A percentile compares a stretch with the other conserved stretches of the same genome.
Evolutionary conservation across 92 coral and sea anemone species (phyloP).

Genomic region (Phenganax subtilis): DNA sequence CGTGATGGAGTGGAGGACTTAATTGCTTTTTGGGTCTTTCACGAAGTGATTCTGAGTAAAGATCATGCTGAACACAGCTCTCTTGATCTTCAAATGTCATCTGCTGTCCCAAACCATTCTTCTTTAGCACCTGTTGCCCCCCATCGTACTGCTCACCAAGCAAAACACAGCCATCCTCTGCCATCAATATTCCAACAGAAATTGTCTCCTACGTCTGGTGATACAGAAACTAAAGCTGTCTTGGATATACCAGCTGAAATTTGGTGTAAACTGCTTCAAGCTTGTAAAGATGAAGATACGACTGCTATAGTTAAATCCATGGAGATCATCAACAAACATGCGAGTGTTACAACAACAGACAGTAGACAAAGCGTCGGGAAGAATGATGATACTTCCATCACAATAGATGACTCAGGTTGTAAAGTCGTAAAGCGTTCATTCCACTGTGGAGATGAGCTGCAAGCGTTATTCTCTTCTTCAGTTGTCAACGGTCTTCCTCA

Average conservation of each 20-base stretch:
- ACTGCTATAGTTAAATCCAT: conserved; percentile 1
- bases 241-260: conserved; percentile 17
- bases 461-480: conserved; percentile 59
- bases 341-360: not conserved
- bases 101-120: not conserved
- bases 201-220: not conserved
- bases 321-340: conserved; percentile 30
- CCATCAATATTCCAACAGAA: not conserved
- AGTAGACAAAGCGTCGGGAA: not conserved
- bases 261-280: conserved; percentile 27
- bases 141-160: not conserved
- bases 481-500: conserved; percentile 63
- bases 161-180: not conserved
- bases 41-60: conserved; percentile 20
- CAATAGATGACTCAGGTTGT: conserved; percentile 6
- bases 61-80: conserved; percentile 3
- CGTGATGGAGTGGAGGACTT: conserved; percentile 8
- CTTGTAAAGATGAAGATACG: conserved; percentile 6
- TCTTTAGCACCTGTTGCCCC: not conserved
- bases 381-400: conserved; percentile 9
- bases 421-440: conserved; percentile 47
- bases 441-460: conserved; percentile 52
- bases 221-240: conserved; percentile 6
- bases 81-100: not conserved
- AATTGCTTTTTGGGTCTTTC: conserved; percentile 24